A percentile compares a stretch with the other conserved stretches of the same genome.
These are phyloP conservation scores for Ptilonorhynchus violaceus DNA, from an alignment of 2,113 vertebrate species.

Conservation along the genomic window DNA sequence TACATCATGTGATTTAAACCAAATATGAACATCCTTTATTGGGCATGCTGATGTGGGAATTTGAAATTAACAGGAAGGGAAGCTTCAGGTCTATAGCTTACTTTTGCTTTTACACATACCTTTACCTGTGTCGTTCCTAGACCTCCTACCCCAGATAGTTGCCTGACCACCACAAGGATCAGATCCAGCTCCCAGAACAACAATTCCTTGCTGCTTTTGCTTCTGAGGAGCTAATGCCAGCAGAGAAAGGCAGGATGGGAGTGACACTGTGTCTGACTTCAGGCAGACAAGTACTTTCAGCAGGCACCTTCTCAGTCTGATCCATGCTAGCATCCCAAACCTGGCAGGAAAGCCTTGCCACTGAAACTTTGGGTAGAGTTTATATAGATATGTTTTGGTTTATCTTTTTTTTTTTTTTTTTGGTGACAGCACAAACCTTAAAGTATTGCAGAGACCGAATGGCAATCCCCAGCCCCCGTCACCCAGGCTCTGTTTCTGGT, in stretches of 20 bases:
- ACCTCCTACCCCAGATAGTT: background rate
- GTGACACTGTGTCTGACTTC: background rate
- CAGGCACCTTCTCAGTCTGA: background rate
- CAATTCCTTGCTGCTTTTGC: background rate
- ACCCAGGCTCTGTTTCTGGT: background rate
- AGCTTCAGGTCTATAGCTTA: background rate
- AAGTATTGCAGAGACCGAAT: background rate
- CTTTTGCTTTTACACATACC: background rate
- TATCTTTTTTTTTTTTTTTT: background rate
- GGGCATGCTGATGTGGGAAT: slow-evolving; percentile 31
- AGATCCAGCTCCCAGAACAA: background rate
- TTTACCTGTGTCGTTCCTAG: background rate
- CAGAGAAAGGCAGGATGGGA: background rate
- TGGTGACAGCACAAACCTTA: background rate
- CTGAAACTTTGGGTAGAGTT: background rate
- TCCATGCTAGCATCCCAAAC: background rate
- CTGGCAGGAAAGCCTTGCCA: background rate
- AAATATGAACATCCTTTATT: background rate
- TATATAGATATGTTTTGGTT: background rate
- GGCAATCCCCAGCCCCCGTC: background rate
- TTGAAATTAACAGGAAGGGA: background rate
- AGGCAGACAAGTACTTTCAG: background rate
- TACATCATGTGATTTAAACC: slow-evolving; percentile 43
- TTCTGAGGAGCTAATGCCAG: background rate
- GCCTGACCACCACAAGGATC: background rate